Conservation (phyloP, 2,113 vertebrate genomes). For the Vimba vimba region DNA sequence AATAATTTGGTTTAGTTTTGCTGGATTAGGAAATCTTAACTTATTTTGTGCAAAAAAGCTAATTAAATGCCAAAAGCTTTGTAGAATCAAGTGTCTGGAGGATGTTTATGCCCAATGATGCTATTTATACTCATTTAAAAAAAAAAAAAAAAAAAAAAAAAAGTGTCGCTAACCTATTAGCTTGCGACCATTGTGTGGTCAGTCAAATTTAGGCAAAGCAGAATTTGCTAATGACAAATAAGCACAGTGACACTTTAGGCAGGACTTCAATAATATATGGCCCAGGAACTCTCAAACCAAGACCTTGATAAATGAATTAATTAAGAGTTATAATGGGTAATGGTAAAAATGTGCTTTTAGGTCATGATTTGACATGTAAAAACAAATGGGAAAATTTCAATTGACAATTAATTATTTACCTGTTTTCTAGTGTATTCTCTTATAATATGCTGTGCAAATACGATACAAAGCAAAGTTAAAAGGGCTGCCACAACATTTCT, state of each 20-base stretch:
- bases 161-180: neutral
- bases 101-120: neutral
- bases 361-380: neutral
- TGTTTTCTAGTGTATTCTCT: neutral
- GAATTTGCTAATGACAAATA: too few species aligned
- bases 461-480: neutral
- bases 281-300: neutral
- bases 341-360: neutral
- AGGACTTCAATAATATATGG: neutral
- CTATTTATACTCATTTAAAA: neutral
- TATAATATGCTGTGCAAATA: neutral
- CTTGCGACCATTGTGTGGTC: neutral
- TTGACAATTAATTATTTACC: too few species aligned
- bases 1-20: neutral
- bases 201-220: too few species aligned
- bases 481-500: neutral
- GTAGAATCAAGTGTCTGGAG: neutral
- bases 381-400: too few species aligned
- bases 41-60: neutral
- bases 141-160: too few species aligned
- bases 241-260: too few species aligned
- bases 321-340: neutral
- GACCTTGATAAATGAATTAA: neutral
- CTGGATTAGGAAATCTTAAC: neutral
- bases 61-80: too few species aligned